phyloP scores from a whole-genome alignment of 2,888 invertebrate genomes.

The Erebia epiphron region DNA sequence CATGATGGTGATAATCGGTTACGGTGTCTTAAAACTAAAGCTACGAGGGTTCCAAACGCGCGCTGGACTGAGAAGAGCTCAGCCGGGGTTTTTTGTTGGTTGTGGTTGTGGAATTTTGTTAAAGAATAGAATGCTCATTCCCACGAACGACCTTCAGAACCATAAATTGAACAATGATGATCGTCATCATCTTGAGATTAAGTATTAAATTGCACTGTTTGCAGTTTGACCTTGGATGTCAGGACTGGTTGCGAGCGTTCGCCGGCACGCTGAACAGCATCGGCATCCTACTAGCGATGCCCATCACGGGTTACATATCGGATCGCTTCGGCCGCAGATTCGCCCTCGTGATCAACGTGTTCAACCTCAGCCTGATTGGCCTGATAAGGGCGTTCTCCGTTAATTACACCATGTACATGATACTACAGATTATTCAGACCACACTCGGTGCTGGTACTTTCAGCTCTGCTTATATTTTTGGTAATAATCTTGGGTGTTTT shows the following conservation, averaged over 20 bases:
- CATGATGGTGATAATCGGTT: too few species aligned
- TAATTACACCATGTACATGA: slow-evolving; percentile 69
- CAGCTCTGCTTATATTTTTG: slow-evolving; percentile 61
- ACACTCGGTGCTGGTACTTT: slow-evolving; percentile 68
- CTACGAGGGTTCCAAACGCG: too few species aligned
- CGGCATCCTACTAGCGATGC: slow-evolving; percentile 87
- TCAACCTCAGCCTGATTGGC: slow-evolving; percentile 55
- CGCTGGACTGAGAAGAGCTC: too few species aligned
- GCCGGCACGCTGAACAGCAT: slow-evolving; percentile 88
- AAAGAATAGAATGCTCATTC: too few species aligned
- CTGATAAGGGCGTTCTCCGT: slow-evolving; percentile 78
- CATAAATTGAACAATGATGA: too few species aligned
- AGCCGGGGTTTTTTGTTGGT: too few species aligned
- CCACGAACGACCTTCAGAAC: too few species aligned
- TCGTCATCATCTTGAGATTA: background rate
- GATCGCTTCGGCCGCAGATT: slow-evolving; percentile 84
- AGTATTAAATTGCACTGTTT: slow-evolving; percentile 42
- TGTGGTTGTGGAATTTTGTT: too few species aligned
- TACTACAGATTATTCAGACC: slow-evolving; percentile 70
- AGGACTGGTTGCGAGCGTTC: slow-evolving; percentile 87
- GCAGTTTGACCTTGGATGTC: slow-evolving; percentile 86
- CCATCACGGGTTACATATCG: slow-evolving; percentile 86
- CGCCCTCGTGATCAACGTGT: slow-evolving; percentile 73
- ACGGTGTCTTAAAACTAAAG: too few species aligned
- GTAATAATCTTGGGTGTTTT: slow-evolving; percentile 40